Conservation (phyloP, 2,113 vertebrate genomes). For the Anhinga anhinga region DNA sequence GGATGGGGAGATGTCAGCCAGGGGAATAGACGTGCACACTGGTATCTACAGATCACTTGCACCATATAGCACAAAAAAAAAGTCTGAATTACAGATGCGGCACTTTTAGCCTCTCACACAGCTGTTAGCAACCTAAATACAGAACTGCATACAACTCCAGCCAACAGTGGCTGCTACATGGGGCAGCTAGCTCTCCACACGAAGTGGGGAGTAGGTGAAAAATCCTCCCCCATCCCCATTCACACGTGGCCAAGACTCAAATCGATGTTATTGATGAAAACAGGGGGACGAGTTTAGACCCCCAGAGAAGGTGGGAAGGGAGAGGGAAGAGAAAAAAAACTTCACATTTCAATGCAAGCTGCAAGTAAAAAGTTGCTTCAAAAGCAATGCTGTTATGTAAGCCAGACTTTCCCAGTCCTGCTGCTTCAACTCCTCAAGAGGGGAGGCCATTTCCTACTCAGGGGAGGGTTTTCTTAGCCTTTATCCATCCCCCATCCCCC, state of each 20-base stretch:
- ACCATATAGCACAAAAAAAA: not conserved
- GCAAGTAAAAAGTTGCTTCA: not conserved
- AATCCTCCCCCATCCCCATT: not conserved
- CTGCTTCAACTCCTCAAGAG: not conserved
- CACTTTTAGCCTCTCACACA: not conserved
- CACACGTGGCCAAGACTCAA: not conserved
- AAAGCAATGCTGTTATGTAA: not conserved
- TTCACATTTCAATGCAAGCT: not conserved
- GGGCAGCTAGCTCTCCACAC: not conserved
- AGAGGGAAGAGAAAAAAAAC: not conserved
- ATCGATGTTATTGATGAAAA: not conserved
- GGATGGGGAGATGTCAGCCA: not conserved
- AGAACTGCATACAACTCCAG: not conserved
- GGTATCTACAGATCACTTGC: not conserved
- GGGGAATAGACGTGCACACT: not conserved
- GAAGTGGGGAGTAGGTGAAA: not conserved
- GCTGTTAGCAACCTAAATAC: not conserved
- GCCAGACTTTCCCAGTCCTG: not conserved
- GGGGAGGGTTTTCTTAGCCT: not conserved
- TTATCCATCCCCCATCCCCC: not conserved
- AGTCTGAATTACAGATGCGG: not conserved
- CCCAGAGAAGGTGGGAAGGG: not conserved
- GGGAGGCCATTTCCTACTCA: not conserved
- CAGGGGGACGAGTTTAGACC: not conserved
- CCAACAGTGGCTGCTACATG: rapidly evolving